Evolutionary conservation across 2,113 vertebrate genomes (phyloP), one percentile per base, ranked within the genome.

Genomic region (Gopherus evgoodei): DNA sequence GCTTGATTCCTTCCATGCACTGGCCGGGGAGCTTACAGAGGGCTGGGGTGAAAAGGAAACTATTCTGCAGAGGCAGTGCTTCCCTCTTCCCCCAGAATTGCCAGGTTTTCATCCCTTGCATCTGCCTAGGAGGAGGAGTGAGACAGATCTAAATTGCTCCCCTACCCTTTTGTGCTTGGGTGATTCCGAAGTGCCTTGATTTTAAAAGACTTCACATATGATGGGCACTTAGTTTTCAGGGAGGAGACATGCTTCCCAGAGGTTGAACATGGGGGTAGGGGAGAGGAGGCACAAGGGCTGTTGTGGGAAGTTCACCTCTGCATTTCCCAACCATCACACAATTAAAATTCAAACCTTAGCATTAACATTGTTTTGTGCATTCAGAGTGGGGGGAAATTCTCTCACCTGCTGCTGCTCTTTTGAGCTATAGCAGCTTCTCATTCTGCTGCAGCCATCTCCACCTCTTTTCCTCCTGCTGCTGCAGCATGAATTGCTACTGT

Each of bases 351-450:
- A 21, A 38, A 38, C n/a, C 21, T 38, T 38, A 72, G 69, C n/a
- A 38, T 57, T 57, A 57, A 57, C 27, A 62, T 62, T 13, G 12
- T 31, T 62, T 62, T 31, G 56, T 57, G 25, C 56, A 57, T 57
- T 31, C 57, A 62, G 12, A 62, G 29, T 62, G 12, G 57, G 27
- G 29, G 57, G 3, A 62, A 25, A 31, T 62, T 29, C 57, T 62
- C 29, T 62, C 6, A 3, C 3, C 12, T 29, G 12, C 27, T 62
- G 29, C 27, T 14, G 29, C 27, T 76, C 0, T 0, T 84, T 94
- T 94, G 35, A 9, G 38, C n/a, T 49, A 2, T 52, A 29, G 11
- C 57, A 83, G 44, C 44, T 62, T 59, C 5, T 90, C 44, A 3
- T 54, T 50, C 16, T 0, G 1, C 56, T 65, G 19, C 25, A 11